Conservation (phyloP, 1,140 invertebrate species). For the Orchestia grillus region DNA sequence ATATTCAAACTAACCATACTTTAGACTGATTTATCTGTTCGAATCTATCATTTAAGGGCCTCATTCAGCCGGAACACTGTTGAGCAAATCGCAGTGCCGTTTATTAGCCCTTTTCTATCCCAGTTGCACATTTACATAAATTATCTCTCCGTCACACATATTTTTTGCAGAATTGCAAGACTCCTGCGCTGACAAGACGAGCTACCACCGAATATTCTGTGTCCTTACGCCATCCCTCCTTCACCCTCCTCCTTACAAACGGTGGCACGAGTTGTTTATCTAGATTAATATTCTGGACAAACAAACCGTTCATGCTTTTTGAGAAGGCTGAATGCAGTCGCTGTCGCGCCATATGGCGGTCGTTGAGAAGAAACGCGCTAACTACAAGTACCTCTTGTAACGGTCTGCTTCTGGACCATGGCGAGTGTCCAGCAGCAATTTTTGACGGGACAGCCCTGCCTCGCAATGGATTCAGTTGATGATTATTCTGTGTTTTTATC, state of each 20-base stretch:
- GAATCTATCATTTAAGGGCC: not conserved
- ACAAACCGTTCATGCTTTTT: not conserved
- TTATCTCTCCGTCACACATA: not conserved
- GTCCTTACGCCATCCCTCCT: not conserved
- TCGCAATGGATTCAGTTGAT: not conserved
- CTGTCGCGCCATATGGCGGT: not conserved
- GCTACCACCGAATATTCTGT: not conserved
- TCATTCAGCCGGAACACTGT: not conserved
- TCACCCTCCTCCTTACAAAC: not conserved
- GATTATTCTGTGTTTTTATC: not conserved
- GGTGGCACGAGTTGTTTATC: not conserved
- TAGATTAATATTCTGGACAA: not conserved
- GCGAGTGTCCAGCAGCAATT: not conserved
- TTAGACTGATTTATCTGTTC: not conserved
- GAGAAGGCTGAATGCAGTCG: not conserved
- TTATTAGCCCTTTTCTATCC: not conserved
- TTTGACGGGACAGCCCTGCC: not conserved
- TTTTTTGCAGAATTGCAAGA: not conserved
- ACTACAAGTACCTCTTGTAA: not conserved
- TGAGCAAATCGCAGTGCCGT: not conserved
- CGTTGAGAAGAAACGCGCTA: not conserved
- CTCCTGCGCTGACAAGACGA: not conserved
- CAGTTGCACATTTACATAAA: not conserved
- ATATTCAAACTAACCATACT: not conserved
- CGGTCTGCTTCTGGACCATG: not conserved